Evolutionary conservation across 2,888 invertebrate species (phyloP).

Genomic region (Loripinus fragilis): DNA sequence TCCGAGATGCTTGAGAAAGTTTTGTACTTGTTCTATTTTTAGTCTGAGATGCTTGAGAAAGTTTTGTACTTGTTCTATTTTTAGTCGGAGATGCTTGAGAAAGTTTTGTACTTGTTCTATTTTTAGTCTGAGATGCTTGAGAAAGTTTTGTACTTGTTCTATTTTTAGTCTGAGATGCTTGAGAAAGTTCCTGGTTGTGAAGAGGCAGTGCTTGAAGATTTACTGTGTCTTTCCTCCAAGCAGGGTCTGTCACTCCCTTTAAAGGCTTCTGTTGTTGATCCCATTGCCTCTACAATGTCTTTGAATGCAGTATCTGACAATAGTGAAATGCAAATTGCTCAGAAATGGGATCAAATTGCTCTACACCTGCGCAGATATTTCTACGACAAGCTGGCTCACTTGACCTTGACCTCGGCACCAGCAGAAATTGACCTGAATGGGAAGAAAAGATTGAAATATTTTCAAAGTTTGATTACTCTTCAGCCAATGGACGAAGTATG

Average conservation of each 20-base stretch:
- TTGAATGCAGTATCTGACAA: conserved; percentile 78
- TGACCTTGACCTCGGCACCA: conserved; percentile 64
- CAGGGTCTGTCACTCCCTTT: conserved; percentile 80
- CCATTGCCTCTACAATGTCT: conserved; percentile 74
- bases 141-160: too few species aligned
- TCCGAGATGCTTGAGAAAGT: too few species aligned
- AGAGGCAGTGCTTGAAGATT: conserved; percentile 76
- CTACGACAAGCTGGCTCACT: conserved; percentile 68
- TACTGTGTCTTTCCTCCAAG: conserved; percentile 76
- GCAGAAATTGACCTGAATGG: conserved; percentile 64
- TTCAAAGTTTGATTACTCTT: conserved; percentile 77
- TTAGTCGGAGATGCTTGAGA: too few species aligned
- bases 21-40: too few species aligned
- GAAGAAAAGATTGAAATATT: conserved; percentile 71
- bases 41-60: too few species aligned
- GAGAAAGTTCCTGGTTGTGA: conserved; percentile 79
- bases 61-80: too few species aligned
- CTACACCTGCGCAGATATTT: conserved; percentile 69
- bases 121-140: too few species aligned
- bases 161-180: conserved; percentile 66
- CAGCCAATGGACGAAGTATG: conserved; percentile 77
- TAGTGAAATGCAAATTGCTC: conserved; percentile 72
- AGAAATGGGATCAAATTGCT: conserved; percentile 75
- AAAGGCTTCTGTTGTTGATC: conserved; percentile 61
- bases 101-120: too few species aligned